Evolutionary conservation across 2,888 invertebrate genomes (phyloP), one percentile per base, ranked within the genome.

Genomic region (Tyria jacobaeae): DNA sequence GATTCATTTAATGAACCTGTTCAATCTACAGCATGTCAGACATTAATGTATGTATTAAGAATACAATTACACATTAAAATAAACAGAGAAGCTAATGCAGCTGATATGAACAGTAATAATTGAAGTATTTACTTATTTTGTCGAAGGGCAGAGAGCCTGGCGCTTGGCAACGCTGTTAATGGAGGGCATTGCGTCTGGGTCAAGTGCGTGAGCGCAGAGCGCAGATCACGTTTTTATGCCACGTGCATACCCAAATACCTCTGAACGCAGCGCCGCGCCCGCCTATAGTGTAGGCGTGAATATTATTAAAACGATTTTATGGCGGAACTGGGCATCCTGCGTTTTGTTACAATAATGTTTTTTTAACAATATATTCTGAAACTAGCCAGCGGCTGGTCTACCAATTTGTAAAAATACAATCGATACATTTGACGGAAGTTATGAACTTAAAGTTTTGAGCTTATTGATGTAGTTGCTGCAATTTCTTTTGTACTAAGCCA

Each of bases 181-280:
- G 61, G 62, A 54, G 71, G 50, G 64, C 57, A 53, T 60, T 65
- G 75, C 35, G 35, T 51, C 53, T 50, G 7, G 64, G 53, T 49
- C 59, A 62, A 67, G 68, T 76, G 78, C 73, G 73, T 68, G 44
- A 47, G 73, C 72, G 76, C n/a, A n/a, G n/a, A n/a, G n/a, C n/a
- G n/a, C 73, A 63, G 14, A 35, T 59, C 76, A 69, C 71, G 66
- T 70, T 65, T n/a, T 27, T 0, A 12, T 3, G 57, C 55, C 65
- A 63, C 68, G 68, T 68, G 75, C 59, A 35, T 53, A 41, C n/a
- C 68, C 37, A 25, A 66, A 60, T 49, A 57, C 35, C 39, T 57
- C 59, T 61, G 57, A 62, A 68, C 55, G 54, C 44, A 49, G 35
- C 53, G 12, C 31, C 51, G 51, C 35, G 21, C 34, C 52, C 31